phyloP scores from a whole-genome alignment of 2,888 invertebrate genomes.

The Drosophila seclusa region DNA sequence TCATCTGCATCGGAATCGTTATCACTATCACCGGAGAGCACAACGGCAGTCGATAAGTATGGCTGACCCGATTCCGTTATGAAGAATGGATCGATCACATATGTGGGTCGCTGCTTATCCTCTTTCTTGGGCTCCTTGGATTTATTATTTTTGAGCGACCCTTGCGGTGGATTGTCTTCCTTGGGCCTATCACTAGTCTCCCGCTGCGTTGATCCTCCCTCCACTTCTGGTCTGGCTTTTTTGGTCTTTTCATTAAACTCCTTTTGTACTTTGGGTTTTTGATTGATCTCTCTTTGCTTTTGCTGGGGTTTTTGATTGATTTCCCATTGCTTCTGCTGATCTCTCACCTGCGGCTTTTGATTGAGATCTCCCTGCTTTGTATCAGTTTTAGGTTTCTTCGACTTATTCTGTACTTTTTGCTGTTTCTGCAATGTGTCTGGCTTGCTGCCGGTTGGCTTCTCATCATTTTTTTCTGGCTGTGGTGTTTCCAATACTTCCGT shows the following conservation, averaged over 20 bases:
- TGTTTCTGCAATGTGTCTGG: neutral
- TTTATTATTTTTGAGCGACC: neutral
- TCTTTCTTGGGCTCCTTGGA: neutral
- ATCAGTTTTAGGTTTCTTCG: neutral
- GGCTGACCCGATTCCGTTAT: slow-evolving; percentile 82
- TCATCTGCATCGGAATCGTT: slow-evolving; percentile 48
- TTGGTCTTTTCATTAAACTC: neutral
- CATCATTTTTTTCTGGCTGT: neutral
- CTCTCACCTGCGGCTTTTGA: neutral
- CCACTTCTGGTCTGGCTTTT: neutral
- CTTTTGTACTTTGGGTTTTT: neutral
- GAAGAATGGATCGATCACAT: slow-evolving; percentile 83
- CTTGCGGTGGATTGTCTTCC: neutral
- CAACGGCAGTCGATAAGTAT: slow-evolving; percentile 82
- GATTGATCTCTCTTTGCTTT: neutral
- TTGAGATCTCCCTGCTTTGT: neutral
- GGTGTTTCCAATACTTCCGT: neutral
- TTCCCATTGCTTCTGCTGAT: neutral
- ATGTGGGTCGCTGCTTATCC: slow-evolving; percentile 47
- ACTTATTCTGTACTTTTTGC: neutral
- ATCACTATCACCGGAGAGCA: slow-evolving; percentile 47
- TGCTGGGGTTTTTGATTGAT: neutral
- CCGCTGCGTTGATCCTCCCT: neutral
- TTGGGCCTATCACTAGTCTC: neutral
- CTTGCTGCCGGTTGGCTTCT: neutral